A percentile compares a stretch with the other conserved stretches of the same genome.
Conservation (phyloP, 2,888 invertebrate species). For the Cremastobaeus sp. region DNA sequence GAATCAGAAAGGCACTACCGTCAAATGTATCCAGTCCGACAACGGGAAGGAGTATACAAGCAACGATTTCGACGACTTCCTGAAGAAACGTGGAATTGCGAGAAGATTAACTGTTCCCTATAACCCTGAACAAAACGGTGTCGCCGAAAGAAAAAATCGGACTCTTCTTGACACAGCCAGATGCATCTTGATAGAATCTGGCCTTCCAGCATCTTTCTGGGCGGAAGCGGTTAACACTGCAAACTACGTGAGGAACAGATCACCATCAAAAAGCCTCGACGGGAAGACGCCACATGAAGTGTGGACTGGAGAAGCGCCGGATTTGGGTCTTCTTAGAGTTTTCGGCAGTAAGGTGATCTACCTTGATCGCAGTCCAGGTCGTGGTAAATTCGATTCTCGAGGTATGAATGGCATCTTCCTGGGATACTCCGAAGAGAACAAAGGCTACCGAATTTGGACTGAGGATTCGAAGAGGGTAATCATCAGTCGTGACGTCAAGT, state of each 20-base stretch:
- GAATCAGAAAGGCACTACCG: constrained; percentile 23
- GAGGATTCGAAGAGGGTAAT: background rate
- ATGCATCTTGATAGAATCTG: constrained; percentile 7
- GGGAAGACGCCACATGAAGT: constrained; percentile 16
- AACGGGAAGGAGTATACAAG: constrained; percentile 14
- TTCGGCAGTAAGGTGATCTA: constrained; percentile 21
- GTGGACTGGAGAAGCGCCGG: constrained; percentile 17
- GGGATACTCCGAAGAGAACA: constrained; percentile 9
- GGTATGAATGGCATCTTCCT: constrained; percentile 12
- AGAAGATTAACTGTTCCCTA: constrained; percentile 11
- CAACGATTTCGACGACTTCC: constrained; percentile 2
- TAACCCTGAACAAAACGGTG: constrained; percentile 14
- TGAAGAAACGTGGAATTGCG: constrained; percentile 14
- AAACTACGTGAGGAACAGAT: constrained; percentile 21
- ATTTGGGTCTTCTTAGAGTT: constrained; percentile 2
- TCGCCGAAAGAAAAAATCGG: constrained; percentile 2
- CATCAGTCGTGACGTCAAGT: constrained; percentile 12
- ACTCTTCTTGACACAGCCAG: constrained; percentile 5
- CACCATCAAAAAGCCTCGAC: constrained; percentile 1
- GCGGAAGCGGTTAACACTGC: constrained; percentile 19
- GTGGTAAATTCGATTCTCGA: constrained; percentile 13
- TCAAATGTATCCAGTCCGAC: constrained; percentile 56
- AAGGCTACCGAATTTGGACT: constrained; percentile 12
- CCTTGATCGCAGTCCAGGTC: constrained; percentile 11
- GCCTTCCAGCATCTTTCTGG: constrained; percentile 11